A percentile compares a stretch with the other conserved stretches of the same genome.
Evolutionary conservation across 2,113 vertebrate genomes (phyloP).

Genomic region (Perca flavescens): DNA sequence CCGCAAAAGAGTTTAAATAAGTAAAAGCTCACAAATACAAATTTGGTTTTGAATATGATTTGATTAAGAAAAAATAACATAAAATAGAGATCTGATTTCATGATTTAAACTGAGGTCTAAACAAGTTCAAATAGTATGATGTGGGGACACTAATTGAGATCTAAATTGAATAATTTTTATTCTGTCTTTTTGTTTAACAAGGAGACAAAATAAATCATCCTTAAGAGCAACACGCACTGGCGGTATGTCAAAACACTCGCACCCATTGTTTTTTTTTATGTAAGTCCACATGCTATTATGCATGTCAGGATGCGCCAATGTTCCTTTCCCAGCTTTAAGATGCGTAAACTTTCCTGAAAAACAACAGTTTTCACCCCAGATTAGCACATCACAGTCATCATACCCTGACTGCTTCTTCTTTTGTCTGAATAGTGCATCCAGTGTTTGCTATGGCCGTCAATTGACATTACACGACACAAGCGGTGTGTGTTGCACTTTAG

Average conservation of each 20-base stretch:
- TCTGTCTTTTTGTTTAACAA: not conserved
- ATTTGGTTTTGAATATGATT: not conserved
- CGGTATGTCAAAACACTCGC: not conserved
- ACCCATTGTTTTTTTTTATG: not conserved
- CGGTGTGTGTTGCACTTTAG: conserved; percentile 7
- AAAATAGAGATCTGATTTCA: not conserved
- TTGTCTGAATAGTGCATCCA: not conserved
- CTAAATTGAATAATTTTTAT: not conserved
- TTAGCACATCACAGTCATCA: not conserved
- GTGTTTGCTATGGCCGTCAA: not conserved
- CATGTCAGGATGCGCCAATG: not conserved
- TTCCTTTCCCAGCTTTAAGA: not conserved
- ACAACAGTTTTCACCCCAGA: conserved; percentile 9
- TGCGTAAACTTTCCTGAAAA: not conserved
- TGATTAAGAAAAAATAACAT: not conserved
- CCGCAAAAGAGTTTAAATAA: not conserved
- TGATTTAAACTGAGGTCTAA: too few species aligned
- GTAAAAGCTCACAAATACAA: not conserved
- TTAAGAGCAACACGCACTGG: not conserved
- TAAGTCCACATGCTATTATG: not conserved
- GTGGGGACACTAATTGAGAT: not conserved
- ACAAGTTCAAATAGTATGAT: not conserved
- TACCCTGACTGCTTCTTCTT: conserved; percentile 2
- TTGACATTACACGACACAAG: not conserved
- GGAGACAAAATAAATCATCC: not conserved